A percentile compares a stretch with the other conserved stretches of the same genome.
phyloP scores from a whole-genome alignment of 2,888 invertebrate genomes.

The Lathronympha strigana region DNA sequence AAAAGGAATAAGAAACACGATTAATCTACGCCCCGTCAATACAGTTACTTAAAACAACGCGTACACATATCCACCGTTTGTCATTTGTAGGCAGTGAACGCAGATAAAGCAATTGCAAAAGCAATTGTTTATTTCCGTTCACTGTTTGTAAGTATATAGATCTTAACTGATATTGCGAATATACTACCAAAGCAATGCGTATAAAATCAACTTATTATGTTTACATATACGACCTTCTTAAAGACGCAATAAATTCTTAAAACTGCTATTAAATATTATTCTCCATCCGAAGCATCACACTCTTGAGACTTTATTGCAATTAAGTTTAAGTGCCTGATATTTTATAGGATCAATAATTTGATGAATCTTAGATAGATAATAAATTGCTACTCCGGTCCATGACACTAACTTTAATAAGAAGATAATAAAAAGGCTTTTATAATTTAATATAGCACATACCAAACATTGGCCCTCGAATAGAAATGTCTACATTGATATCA shows the following conservation, averaged over 20 bases:
- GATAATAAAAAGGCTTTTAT: not conserved
- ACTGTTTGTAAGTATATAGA: too few species aligned
- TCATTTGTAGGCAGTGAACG: too few species aligned
- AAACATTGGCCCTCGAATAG: not conserved
- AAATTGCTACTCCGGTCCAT: slow-evolving; percentile 10
- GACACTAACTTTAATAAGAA: slow-evolving; percentile 13
- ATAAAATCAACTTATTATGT: slow-evolving; percentile 8
- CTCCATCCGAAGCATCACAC: slow-evolving; percentile 16
- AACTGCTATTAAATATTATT: slow-evolving; percentile 36
- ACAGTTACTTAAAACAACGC: too few species aligned
- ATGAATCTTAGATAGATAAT: slow-evolving; percentile 22
- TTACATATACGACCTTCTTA: slow-evolving; percentile 7
- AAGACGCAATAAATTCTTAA: slow-evolving; percentile 20
- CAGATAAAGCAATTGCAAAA: too few species aligned
- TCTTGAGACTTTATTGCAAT: slow-evolving; percentile 36
- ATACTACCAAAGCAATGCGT: not conserved
- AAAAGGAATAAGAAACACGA: too few species aligned
- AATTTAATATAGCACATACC: not conserved
- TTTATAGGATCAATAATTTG: slow-evolving; percentile 31
- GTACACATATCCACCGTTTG: too few species aligned
- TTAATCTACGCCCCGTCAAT: too few species aligned
- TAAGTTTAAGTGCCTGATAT: slow-evolving; percentile 38
- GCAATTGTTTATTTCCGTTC: too few species aligned
- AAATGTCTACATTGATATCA: too few species aligned
- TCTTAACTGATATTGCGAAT: too few species aligned